Evolutionary conservation across 2,888 invertebrate genomes (phyloP).

Genomic region (Sminthurinus aureus): DNA sequence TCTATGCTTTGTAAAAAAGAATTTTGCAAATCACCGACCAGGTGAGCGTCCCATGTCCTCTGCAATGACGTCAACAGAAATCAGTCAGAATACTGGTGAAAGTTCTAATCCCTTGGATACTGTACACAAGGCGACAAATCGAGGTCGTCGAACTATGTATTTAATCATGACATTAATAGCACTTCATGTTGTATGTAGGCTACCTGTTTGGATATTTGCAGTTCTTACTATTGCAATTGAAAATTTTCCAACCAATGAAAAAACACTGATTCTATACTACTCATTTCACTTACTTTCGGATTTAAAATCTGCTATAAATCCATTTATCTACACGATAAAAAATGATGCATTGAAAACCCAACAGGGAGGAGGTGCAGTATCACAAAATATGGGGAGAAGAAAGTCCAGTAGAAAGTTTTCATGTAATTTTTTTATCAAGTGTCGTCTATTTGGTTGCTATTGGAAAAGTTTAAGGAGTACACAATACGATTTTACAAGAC

Average conservation of each 20-base stretch:
- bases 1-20: conserved; percentile 46
- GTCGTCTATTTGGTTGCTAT: too few relatives aligned
- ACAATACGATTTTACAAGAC: too few relatives aligned
- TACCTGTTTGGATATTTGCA: conserved; percentile 14
- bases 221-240: background rate
- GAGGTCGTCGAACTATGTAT: conserved; percentile 6
- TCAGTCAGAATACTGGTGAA: too few relatives aligned
- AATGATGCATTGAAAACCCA: conserved; percentile 62
- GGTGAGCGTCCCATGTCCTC: background rate
- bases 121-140: too few relatives aligned
- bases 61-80: background rate
- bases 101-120: too few relatives aligned
- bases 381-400: background rate
- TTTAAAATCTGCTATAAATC: conserved; percentile 68
- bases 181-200: conserved; percentile 6
- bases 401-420: too few relatives aligned
- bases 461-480: too few relatives aligned
- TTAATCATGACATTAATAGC: conserved; percentile 11
- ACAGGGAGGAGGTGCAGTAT: too few relatives aligned
- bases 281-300: conserved; percentile 67
- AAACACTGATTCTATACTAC: conserved; percentile 62
- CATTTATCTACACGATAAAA: conserved; percentile 70
- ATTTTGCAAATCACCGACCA: conserved; percentile 23
- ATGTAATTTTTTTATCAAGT: too few relatives aligned
- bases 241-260: background rate